Evolutionary conservation across 1,140 invertebrate species (phyloP).

Genomic region (Elymnias hypermnestra): DNA sequence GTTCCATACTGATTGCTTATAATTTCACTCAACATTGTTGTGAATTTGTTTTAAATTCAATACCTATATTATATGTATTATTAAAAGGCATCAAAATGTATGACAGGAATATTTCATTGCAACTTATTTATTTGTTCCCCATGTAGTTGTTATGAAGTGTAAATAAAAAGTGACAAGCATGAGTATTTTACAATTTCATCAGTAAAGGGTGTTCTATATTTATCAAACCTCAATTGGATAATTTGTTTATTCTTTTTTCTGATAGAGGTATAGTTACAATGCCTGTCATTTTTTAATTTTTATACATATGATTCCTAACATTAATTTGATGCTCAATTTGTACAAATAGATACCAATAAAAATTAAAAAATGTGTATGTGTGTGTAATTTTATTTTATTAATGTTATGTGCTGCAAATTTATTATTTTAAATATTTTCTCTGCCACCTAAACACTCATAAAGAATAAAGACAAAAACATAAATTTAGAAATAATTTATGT

Average conservation of each 20-base stretch:
- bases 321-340: conserved; percentile 16
- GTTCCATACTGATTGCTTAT: conserved; percentile 52
- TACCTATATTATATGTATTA: conserved; percentile 2
- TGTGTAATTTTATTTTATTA: not conserved
- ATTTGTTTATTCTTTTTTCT: conserved; percentile 44
- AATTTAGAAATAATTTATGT: too few relatives aligned
- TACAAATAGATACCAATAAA: conserved; percentile 21
- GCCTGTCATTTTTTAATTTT: conserved; percentile 20
- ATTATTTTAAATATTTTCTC: too few relatives aligned
- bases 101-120: conserved; percentile 13
- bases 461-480: too few relatives aligned
- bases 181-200: too few relatives aligned
- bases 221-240: conserved; percentile 23
- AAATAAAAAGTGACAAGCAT: not conserved
- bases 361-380: conserved; percentile 5
- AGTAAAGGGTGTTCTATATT: conserved; percentile 1
- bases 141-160: conserved; percentile 35
- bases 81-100: conserved; percentile 14
- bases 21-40: conserved; percentile 36
- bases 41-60: conserved; percentile 7
- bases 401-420: too few relatives aligned
- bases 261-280: conserved; percentile 16
- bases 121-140: conserved; percentile 58
- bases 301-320: conserved; percentile 13
- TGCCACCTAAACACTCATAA: too few relatives aligned